Evolutionary conservation across 2,113 vertebrate genomes (phyloP).

Genomic region (Thinocorus orbignyianus): DNA sequence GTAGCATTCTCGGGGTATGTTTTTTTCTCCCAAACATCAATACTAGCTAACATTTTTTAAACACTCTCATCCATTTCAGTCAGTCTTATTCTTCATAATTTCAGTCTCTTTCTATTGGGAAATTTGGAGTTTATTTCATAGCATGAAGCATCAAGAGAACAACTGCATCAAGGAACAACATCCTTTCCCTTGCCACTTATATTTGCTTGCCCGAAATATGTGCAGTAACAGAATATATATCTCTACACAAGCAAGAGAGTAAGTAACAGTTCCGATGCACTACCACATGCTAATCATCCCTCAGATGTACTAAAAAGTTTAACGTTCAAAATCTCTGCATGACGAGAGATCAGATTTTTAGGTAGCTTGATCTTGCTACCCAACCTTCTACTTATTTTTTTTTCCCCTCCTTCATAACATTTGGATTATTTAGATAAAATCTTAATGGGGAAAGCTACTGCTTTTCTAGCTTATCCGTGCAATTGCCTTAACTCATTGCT

Average conservation of each 20-base stretch:
- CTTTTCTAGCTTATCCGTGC: not conserved
- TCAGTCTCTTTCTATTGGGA: not conserved
- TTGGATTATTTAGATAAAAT: conserved; percentile 22
- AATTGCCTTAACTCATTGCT: not conserved
- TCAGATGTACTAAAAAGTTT: not conserved
- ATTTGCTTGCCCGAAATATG: not conserved
- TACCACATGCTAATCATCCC: not conserved
- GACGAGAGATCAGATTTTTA: not conserved
- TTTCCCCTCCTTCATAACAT: not conserved
- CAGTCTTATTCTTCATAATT: conserved; percentile 10
- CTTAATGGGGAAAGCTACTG: not conserved
- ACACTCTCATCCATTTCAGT: conserved; percentile 19
- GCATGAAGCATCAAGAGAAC: not conserved
- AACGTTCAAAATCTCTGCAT: not conserved
- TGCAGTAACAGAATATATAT: not conserved
- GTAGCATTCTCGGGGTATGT: not conserved
- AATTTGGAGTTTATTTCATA: not conserved
- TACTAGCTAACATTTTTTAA: conserved; percentile 31
- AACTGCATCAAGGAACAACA: not conserved
- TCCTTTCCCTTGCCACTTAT: not conserved
- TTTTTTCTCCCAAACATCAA: not conserved
- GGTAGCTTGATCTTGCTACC: not conserved
- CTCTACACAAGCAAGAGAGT: not conserved
- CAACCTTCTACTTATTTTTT: not conserved
- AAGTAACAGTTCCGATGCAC: not conserved